These are phyloP conservation scores for Ichneumoninae sp. DNA, from an alignment of 2,888 invertebrate genomes.

Conservation along the genomic window DNA sequence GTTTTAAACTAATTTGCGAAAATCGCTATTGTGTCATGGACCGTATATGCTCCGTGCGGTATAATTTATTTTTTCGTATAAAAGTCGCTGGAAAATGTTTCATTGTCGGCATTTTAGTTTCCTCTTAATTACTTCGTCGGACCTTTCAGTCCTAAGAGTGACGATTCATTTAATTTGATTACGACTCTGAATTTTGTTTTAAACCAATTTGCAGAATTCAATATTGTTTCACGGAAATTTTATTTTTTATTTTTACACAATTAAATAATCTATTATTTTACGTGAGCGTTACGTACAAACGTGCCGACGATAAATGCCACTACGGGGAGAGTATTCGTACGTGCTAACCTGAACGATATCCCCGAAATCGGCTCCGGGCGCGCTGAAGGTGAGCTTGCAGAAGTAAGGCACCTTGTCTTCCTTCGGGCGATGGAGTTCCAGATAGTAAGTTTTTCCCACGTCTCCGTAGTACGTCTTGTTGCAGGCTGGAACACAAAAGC, in stretches of 20 bases:
- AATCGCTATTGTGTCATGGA: background rate
- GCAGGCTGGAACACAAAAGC: conserved; percentile 88
- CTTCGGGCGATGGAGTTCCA: conserved; percentile 93
- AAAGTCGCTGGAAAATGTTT: conserved; percentile 7
- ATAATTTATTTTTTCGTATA: conserved; percentile 19
- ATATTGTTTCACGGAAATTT: background rate
- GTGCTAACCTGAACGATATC: conserved; percentile 92
- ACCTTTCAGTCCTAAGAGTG: background rate
- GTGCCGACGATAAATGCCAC: background rate
- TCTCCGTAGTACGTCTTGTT: conserved; percentile 96
- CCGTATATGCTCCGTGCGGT: too few relatives aligned
- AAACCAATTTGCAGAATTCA: background rate
- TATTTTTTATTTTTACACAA: background rate
- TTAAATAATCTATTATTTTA: background rate
- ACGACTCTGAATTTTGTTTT: background rate
- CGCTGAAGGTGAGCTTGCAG: conserved; percentile 94
- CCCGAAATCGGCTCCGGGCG: conserved; percentile 92
- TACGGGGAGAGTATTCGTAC: background rate
- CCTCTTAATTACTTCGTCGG: conserved; percentile 31
- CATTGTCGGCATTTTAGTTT: conserved; percentile 32
- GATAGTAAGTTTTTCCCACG: conserved; percentile 93
- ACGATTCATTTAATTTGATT: background rate
- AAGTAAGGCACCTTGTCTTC: conserved; percentile 95
- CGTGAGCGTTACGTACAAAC: too few relatives aligned
- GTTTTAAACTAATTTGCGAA: background rate